Evolutionary conservation across 2,888 invertebrate genomes (phyloP).

Genomic region (Tetragonisca angustula): DNA sequence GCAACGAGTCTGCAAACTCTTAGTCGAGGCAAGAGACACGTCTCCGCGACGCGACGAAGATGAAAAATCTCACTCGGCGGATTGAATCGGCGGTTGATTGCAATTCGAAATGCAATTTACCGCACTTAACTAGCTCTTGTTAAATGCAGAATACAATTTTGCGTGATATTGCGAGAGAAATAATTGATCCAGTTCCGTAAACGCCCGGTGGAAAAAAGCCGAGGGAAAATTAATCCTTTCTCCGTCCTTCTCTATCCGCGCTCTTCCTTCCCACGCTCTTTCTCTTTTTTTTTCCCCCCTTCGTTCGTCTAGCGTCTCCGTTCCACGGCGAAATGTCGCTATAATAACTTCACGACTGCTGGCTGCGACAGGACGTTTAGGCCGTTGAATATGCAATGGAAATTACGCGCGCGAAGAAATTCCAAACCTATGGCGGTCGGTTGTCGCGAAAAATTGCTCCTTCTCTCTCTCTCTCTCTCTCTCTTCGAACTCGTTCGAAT

Average conservation of each 20-base stretch:
- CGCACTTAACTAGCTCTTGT: conserved; percentile 48
- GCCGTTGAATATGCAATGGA: conserved; percentile 77
- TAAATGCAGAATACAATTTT: conserved; percentile 36
- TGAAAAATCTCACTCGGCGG: conserved; percentile 22
- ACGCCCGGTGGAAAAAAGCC: conserved; percentile 57
- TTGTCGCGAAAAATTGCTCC: conserved; percentile 20
- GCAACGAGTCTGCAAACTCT: neutral
- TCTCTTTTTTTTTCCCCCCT: conserved; percentile 2
- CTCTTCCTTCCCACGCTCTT: conserved; percentile 1
- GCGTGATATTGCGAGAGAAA: conserved; percentile 47
- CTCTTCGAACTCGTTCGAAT: conserved; percentile 11
- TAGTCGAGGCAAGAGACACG: neutral
- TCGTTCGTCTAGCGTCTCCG: conserved; percentile 38
- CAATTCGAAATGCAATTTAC: conserved; percentile 52
- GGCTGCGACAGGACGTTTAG: conserved; percentile 74
- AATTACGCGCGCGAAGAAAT: conserved; percentile 64
- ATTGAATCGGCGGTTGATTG: conserved; percentile 43
- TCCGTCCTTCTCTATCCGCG: neutral
- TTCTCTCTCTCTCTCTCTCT: neutral
- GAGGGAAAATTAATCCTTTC: conserved; percentile 68
- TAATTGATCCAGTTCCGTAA: conserved; percentile 58
- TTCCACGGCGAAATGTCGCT: conserved; percentile 65
- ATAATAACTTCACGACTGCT: conserved; percentile 76
- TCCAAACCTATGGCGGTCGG: conserved; percentile 28
- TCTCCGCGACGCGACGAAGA: neutral